Conservation (phyloP, 1,140 invertebrate species). For the Paraescarpia echinospica region DNA sequence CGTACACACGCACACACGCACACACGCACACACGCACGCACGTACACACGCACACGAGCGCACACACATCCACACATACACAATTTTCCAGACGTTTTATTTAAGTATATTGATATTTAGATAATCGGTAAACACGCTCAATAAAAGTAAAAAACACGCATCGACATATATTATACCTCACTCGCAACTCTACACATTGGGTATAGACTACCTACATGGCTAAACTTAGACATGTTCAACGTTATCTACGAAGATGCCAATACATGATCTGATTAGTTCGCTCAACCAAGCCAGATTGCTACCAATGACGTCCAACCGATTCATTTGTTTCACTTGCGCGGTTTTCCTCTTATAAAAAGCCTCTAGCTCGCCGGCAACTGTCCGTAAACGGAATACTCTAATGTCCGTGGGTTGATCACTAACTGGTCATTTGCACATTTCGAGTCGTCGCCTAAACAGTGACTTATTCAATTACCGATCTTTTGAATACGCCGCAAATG, state of each 20-base stretch:
- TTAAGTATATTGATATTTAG: no score
- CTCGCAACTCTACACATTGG: not conserved
- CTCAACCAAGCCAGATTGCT: not conserved
- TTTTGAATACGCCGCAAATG: not conserved
- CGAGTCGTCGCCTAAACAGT: not conserved
- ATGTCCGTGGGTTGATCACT: not conserved
- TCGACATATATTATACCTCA: not conserved
- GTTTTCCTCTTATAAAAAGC: not conserved
- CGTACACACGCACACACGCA: no score
- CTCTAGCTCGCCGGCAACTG: not conserved
- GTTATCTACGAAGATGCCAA: not conserved
- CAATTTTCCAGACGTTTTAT: no score
- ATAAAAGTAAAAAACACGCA: no score
- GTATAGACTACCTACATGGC: not conserved
- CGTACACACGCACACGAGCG: no score
- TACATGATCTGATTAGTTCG: not conserved
- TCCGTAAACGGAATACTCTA: not conserved
- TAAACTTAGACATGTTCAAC: not conserved
- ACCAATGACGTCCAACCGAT: not conserved
- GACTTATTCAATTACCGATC: not conserved
- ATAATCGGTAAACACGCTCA: no score
- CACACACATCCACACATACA: no score
- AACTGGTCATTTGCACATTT: slow-evolving; percentile 5
- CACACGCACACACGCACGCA: no score
- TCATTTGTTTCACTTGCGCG: not conserved